These are phyloP conservation scores for Cariama cristata DNA, from an alignment of 2,113 vertebrate species.

Conservation along the genomic window DNA sequence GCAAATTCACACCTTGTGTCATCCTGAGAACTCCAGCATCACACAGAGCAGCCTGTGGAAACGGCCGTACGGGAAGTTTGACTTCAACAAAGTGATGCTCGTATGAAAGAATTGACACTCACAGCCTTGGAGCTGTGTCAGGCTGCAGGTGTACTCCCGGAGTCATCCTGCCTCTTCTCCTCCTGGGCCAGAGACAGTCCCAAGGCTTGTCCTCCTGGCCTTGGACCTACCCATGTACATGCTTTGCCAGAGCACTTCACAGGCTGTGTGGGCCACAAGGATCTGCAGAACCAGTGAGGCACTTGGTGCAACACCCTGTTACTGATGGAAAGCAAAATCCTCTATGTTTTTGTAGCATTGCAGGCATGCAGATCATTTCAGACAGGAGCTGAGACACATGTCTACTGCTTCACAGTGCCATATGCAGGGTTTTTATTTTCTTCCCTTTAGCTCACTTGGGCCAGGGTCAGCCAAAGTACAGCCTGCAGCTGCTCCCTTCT, in stretches of 20 bases:
- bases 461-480: constrained; percentile 43
- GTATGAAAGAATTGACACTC: rapidly evolving
- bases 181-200: not conserved
- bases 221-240: rapidly evolving
- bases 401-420: not conserved
- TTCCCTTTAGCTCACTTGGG: not conserved
- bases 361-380: not conserved
- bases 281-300: not conserved
- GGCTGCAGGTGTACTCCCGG: not conserved
- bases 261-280: not conserved
- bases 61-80: not conserved
- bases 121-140: not conserved
- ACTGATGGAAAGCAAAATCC: not conserved
- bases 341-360: rapidly evolving
- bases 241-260: not conserved
- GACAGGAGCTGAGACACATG: not conserved
- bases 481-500: constrained; percentile 35
- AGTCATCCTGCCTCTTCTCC: not conserved
- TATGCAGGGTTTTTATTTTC: not conserved
- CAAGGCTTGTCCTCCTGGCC: not conserved
- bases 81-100: not conserved
- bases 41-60: not conserved
- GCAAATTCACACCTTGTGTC: not conserved
- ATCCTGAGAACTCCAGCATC: not conserved
- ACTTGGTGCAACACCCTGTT: rapidly evolving